Percentiles rank a stretch among this genome's conserved stretches.
phyloP scores from a whole-genome alignment of 1,140 invertebrate species.

The Drosophila pachea region DNA sequence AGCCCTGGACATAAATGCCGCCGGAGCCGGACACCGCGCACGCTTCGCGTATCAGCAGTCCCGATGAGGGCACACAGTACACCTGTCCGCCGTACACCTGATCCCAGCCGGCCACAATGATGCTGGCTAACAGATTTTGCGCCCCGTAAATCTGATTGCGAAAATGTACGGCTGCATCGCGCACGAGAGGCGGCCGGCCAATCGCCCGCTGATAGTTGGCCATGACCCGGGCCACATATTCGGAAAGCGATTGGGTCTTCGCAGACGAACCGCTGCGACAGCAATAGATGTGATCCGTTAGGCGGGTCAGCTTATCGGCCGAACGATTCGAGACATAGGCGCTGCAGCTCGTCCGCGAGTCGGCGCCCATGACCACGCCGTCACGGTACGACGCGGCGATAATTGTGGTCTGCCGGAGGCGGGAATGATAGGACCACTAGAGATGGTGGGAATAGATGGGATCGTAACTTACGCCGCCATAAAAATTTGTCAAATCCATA shows the following conservation, averaged over 20 bases:
- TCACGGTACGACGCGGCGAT: slow-evolving; percentile 96
- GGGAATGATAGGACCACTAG: neutral
- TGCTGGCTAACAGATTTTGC: slow-evolving; percentile 91
- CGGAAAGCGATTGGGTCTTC: slow-evolving; percentile 97
- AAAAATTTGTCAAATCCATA: neutral
- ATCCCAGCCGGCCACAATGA: slow-evolving; percentile 96
- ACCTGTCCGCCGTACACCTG: slow-evolving; percentile 90
- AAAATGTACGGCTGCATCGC: slow-evolving; percentile 93
- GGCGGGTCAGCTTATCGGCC: slow-evolving; percentile 94
- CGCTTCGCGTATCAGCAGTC: slow-evolving; percentile 92
- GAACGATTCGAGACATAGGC: slow-evolving; percentile 95
- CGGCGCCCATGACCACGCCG: slow-evolving; percentile 97
- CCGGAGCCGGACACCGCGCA: slow-evolving; percentile 96
- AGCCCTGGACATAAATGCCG: slow-evolving; percentile 96
- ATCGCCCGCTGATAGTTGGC: slow-evolving; percentile 82
- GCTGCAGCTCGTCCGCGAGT: slow-evolving; percentile 95
- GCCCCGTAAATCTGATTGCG: slow-evolving; percentile 96
- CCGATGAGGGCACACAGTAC: slow-evolving; percentile 92
- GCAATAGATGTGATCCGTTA: slow-evolving; percentile 96
- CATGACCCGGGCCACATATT: slow-evolving; percentile 90
- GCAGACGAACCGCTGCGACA: slow-evolving; percentile 97
- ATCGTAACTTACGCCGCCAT: slow-evolving; percentile 80
- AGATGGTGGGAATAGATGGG: slow-evolving; percentile 79
- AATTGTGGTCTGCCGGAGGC: slow-evolving; percentile 86
- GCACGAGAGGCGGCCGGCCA: slow-evolving; percentile 90